Percentiles rank a stretch among this genome's conserved stretches.
These are phyloP conservation scores for Diaprepes abbreviatus DNA, from an alignment of 2,888 invertebrate species.

Conservation along the genomic window DNA sequence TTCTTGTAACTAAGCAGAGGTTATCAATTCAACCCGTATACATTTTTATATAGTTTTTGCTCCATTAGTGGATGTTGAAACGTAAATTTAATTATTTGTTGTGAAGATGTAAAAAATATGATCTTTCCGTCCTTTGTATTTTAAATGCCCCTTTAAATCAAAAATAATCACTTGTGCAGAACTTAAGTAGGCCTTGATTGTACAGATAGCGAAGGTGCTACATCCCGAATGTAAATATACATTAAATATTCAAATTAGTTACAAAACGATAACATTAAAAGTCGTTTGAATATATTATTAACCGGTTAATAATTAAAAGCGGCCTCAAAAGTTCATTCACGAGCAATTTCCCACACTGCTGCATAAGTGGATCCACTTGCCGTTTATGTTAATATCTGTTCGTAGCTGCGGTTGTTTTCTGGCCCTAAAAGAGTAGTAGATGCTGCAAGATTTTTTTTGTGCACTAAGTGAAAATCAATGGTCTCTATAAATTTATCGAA, in stretches of 20 bases:
- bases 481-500: no score
- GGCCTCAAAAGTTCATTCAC: slow-evolving; percentile 65
- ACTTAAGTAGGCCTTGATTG: not conserved
- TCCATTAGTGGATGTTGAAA: no score
- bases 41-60: no score
- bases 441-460: not conserved
- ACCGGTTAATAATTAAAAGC: slow-evolving; percentile 64
- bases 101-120: no score
- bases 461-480: no score
- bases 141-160: not conserved
- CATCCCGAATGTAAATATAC: slow-evolving; percentile 25
- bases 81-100: no score
- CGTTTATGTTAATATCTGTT: slow-evolving; percentile 59
- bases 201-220: slow-evolving; percentile 15
- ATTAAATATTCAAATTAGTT: slow-evolving; percentile 27
- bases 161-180: not conserved
- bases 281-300: slow-evolving; percentile 61
- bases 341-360: slow-evolving; percentile 63
- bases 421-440: not conserved
- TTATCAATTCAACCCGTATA: no score
- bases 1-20: no score
- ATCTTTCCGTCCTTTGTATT: no score
- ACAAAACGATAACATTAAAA: slow-evolving; percentile 32
- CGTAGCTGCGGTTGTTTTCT: slow-evolving; percentile 44
- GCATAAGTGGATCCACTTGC: slow-evolving; percentile 47